Percentiles rank a stretch among this genome's conserved stretches.
Evolutionary conservation across 1,140 invertebrate genomes (phyloP).

Genomic region (Campoletis sonorensis): DNA sequence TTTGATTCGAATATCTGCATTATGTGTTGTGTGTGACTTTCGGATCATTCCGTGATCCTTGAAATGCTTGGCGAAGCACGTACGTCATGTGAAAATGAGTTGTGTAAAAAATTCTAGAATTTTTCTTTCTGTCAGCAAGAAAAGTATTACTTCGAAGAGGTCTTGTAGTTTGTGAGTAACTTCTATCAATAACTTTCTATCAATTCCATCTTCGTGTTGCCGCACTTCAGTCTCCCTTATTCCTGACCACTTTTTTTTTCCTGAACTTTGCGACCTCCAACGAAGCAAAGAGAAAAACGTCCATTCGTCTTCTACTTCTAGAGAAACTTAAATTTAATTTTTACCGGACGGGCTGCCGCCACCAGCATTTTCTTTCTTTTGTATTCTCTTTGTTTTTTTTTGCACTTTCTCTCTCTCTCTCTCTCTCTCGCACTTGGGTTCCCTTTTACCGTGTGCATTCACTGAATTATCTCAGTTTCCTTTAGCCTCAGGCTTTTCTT

Average conservation of each 20-base stretch:
- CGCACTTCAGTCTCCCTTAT: not conserved
- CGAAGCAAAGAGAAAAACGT: not conserved
- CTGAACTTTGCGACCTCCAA: not conserved
- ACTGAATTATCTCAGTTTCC: not conserved
- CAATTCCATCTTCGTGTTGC: not conserved
- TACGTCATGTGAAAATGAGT: not conserved
- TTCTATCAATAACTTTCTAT: not conserved
- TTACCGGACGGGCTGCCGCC: not conserved
- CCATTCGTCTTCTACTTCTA: not conserved
- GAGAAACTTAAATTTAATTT: slow-evolving; percentile 12
- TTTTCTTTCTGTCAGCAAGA: not conserved
- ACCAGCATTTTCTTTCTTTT: slow-evolving; percentile 17
- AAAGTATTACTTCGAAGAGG: not conserved
- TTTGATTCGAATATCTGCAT: not conserved
- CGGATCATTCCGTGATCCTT: not conserved
- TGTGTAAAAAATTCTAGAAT: not conserved
- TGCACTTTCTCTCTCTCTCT: not conserved
- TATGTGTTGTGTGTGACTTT: not conserved
- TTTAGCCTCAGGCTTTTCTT: not conserved
- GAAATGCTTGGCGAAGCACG: not conserved
- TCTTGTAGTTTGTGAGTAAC: not conserved
- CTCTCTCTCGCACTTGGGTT: not conserved
- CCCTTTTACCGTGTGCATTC: not conserved
- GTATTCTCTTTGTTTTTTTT: not conserved
- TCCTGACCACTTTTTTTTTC: not conserved